Evolutionary conservation across 2,113 vertebrate species (phyloP), one percentile per base, ranked within the genome.

Genomic region (Bufo gargarizans): DNA sequence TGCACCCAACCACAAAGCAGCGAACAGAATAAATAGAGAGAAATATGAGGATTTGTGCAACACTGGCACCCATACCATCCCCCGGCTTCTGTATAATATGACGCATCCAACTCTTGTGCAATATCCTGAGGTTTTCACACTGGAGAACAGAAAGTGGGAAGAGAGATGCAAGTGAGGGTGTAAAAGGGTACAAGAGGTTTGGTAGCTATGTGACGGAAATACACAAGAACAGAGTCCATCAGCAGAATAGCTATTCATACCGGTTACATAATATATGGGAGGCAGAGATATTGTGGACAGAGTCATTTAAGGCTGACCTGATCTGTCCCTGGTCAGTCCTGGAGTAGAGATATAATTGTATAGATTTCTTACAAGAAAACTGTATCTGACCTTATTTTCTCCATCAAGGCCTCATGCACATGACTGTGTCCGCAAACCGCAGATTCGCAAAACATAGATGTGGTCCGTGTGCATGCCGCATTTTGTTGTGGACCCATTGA

Each of bases 61-160:
- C 9, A 65, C 45, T 61, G 59, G 14, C 22, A 69, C 65, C 19
- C 12, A 33, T 55, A 69, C 65, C 63, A 49, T 71, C 59, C 63
- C 61, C 61, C 63, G 49, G 16, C 45, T 63, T 82, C 43, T 63
- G 58, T 65, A 9, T 55, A 77, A 61, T 71, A 56, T 86, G 85
- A 86, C 72, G 22, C 58, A 77, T 77, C 14, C 0, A 22, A 49
- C 16, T 53, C 45, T 86, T 86, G 85, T 69, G 85, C 59, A 86
- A 86, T 50, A 86, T 86, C 85, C 76, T 78, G 85, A 79, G 85
- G 74, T 86, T 86, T 59, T 61, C 65, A 50, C 20, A 79, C 58
- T 65, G 85, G 74, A 86, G 85, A 86, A 86, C 85, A 86, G 85
- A 86, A 86, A 86, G n/a, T 86, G 59, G 85, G 85, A 86, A 78